Evolutionary conservation across 2,888 invertebrate genomes (phyloP).

Genomic region (Drosophila conformis): DNA sequence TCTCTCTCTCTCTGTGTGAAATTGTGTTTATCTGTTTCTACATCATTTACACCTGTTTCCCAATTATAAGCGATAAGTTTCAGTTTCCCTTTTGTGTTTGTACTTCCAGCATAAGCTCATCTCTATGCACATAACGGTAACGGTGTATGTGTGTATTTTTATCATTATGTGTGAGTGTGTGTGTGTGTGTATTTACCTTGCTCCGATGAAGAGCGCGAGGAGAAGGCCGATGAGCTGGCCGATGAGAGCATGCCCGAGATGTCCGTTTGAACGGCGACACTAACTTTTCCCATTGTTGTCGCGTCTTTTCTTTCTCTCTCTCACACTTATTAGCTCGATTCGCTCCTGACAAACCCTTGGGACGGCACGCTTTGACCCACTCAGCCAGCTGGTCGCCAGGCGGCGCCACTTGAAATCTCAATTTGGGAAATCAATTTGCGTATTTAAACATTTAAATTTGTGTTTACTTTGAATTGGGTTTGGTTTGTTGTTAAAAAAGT

Average conservation of each 20-base stretch:
- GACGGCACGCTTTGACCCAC: conserved; percentile 58
- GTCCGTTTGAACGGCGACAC: conserved; percentile 84
- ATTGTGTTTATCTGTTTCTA: conserved; percentile 3
- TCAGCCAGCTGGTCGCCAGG: conserved; percentile 50
- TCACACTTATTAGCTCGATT: neutral
- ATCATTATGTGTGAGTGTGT: neutral
- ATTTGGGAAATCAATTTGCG: conserved; percentile 69
- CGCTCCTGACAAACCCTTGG: conserved; percentile 39
- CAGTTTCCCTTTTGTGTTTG: conserved; percentile 33
- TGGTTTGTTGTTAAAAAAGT: neutral
- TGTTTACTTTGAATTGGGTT: conserved; percentile 31
- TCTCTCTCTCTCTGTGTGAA: neutral
- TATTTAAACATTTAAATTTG: conserved; percentile 62
- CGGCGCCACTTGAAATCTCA: conserved; percentile 69
- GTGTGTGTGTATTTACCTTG: conserved; percentile 71
- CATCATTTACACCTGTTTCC: conserved; percentile 67
- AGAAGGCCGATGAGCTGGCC: conserved; percentile 70
- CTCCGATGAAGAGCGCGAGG: conserved; percentile 79
- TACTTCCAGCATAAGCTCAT: conserved; percentile 44
- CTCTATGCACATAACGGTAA: conserved; percentile 44
- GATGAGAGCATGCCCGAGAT: conserved; percentile 80
- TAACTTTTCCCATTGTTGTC: conserved; percentile 71
- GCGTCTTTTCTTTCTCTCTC: conserved; percentile 3
- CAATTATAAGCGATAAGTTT: conserved; percentile 37
- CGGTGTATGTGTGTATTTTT: neutral